Conservation (phyloP, 2,888 invertebrate species). For the Spatulosminthurus flaviceps region DNA sequence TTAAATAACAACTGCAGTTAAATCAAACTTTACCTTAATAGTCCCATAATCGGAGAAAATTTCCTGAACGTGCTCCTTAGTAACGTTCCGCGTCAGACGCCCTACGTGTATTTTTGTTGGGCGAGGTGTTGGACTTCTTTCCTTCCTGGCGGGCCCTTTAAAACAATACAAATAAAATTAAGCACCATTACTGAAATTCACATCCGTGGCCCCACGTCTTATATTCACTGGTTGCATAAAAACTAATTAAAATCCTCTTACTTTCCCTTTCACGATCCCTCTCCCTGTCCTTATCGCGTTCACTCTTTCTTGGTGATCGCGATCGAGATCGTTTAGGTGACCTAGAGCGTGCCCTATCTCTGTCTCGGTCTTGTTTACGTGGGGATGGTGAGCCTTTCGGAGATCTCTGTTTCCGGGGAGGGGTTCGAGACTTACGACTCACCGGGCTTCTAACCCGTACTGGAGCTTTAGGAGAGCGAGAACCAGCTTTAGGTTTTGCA, state of each 20-base stretch:
- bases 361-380: constrained; percentile 26
- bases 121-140: constrained; percentile 87
- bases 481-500: constrained; percentile 52
- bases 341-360: constrained; percentile 60
- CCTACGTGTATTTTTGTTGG: constrained; percentile 95
- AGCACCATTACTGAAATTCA: too few relatives aligned
- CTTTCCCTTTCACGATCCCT: constrained; percentile 31
- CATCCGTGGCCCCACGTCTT: too few relatives aligned
- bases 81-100: constrained; percentile 89
- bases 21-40: constrained; percentile 63
- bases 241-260: background rate
- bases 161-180: too few relatives aligned
- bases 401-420: constrained; percentile 46
- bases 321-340: constrained; percentile 68
- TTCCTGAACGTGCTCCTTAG: constrained; percentile 72
- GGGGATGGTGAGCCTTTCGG: constrained; percentile 53
- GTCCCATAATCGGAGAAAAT: constrained; percentile 66
- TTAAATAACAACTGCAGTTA: background rate
- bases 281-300: constrained; percentile 34
- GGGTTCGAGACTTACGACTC: constrained; percentile 45
- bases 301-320: constrained; percentile 57
- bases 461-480: constrained; percentile 47
- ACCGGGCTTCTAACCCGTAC: constrained; percentile 35
- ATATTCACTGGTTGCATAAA: background rate
- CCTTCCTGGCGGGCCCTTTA: constrained; percentile 68